Evolutionary conservation across 2,113 vertebrate genomes (phyloP).

Genomic region (Lepidothrix coronata): DNA sequence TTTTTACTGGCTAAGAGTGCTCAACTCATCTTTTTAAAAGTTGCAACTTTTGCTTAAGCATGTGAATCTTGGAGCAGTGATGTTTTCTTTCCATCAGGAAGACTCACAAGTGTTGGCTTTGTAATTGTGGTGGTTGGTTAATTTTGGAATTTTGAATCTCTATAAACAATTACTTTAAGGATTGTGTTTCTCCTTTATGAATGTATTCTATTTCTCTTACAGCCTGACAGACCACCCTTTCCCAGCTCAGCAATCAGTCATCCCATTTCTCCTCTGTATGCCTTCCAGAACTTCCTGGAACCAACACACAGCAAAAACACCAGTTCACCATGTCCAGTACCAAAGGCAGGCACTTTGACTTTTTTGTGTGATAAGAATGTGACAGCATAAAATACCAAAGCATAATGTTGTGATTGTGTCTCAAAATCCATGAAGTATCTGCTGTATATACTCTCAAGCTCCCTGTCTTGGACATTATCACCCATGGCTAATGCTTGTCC

Average conservation of each 20-base stretch:
- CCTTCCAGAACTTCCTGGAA: slow-evolving; percentile 73
- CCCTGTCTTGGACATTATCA: neutral
- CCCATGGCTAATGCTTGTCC: neutral
- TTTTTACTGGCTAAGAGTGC: neutral
- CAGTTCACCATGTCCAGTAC: slow-evolving; percentile 55
- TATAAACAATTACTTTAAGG: neutral
- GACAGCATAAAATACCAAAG: neutral
- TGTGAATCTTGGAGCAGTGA: neutral
- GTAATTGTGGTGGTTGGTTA: neutral
- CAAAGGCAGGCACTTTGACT: slow-evolving; percentile 67
- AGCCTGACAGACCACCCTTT: slow-evolving; percentile 75
- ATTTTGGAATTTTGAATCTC: neutral
- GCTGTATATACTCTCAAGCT: neutral
- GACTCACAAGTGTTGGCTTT: neutral
- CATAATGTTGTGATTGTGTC: neutral
- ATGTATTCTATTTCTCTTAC: neutral
- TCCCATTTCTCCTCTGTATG: slow-evolving; percentile 74
- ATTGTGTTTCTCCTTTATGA: neutral
- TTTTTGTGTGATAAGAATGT: neutral
- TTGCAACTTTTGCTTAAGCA: neutral
- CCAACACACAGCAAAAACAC: slow-evolving; percentile 21
- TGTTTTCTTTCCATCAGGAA: neutral
- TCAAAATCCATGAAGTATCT: neutral
- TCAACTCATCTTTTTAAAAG: rapidly evolving
- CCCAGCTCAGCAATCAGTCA: slow-evolving; percentile 67